phyloP scores from a whole-genome alignment of 2,113 vertebrate genomes.

The Rhinolophus ferrumequinum region DNA sequence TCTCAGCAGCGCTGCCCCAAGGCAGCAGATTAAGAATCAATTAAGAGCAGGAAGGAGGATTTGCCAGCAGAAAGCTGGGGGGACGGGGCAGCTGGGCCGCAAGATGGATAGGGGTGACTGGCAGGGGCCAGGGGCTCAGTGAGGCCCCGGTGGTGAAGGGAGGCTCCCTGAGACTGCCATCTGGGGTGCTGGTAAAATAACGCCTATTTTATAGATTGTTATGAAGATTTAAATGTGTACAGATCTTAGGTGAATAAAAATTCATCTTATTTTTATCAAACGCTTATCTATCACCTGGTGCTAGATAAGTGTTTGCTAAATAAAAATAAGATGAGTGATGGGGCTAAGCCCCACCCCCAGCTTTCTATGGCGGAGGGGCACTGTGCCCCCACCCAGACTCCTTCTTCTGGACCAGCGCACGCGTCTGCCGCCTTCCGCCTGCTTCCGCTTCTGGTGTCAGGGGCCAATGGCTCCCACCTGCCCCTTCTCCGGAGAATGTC shows the following conservation, averaged over 20 bases:
- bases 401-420: background rate
- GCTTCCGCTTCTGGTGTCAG: background rate
- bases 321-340: background rate
- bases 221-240: background rate
- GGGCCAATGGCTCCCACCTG: background rate
- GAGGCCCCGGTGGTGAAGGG: background rate
- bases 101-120: background rate
- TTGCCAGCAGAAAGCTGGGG: constrained; percentile 1
- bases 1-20: background rate
- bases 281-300: background rate
- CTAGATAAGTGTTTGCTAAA: background rate
- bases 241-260: background rate
- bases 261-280: background rate
- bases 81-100: background rate
- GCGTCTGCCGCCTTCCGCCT: background rate
- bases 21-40: constrained; percentile 64
- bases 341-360: background rate
- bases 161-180: background rate
- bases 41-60: constrained; percentile 54
- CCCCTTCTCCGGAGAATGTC: background rate
- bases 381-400: background rate
- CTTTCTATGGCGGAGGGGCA: background rate
- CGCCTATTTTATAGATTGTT: fast-evolving
- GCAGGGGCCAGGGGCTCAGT: background rate
- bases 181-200: background rate